phyloP scores from a whole-genome alignment of 2,113 vertebrate species.

The Tragelaphus strepsiceros region DNA sequence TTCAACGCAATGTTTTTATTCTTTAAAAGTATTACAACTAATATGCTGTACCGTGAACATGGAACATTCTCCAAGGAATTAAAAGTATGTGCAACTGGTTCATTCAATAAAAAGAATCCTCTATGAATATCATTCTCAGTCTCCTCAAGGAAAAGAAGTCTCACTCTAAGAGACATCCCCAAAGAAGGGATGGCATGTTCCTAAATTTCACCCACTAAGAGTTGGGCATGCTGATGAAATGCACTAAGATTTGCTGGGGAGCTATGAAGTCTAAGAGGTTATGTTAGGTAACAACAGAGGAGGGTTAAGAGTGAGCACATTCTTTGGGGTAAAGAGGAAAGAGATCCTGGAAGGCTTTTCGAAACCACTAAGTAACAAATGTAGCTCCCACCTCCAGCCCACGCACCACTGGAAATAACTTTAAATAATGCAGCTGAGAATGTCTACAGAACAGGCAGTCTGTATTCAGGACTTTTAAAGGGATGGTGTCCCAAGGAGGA shows the following conservation, averaged over 20 bases:
- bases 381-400: constrained; percentile 72
- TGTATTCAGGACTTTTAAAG: constrained; percentile 63
- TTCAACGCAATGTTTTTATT: not conserved
- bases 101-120: not conserved
- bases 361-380: constrained; percentile 68
- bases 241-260: fast-evolving
- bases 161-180: not conserved
- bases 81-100: not conserved
- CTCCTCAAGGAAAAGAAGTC: not conserved
- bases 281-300: constrained; percentile 8
- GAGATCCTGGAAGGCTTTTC: constrained; percentile 65
- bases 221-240: not conserved
- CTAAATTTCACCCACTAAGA: not conserved
- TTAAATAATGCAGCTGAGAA: constrained; percentile 72
- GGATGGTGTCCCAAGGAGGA: not conserved
- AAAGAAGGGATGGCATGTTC: not conserved
- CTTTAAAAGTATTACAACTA: not conserved
- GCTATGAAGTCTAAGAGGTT: not conserved
- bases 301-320: constrained; percentile 50
- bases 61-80: not conserved
- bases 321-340: not conserved
- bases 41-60: too few relatives aligned
- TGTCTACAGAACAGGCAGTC: constrained; percentile 60
- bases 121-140: not conserved
- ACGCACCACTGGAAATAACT: constrained; percentile 78